phyloP scores from a whole-genome alignment of 2,888 invertebrate species.

The Leucozona laternaria region DNA sequence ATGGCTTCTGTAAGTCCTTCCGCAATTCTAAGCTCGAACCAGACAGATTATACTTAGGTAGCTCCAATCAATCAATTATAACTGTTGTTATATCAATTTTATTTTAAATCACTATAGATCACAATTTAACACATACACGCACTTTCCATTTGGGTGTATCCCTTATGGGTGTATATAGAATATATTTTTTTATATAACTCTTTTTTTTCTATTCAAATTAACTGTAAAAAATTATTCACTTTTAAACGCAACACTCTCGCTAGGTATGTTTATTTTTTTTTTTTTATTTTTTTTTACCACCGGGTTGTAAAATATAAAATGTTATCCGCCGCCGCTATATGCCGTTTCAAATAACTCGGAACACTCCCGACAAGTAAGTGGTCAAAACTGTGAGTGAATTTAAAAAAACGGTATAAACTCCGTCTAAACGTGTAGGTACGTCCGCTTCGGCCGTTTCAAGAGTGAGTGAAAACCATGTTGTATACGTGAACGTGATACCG shows the following conservation, averaged over 20 bases:
- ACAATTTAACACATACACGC: slow-evolving; percentile 25
- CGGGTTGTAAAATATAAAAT: slow-evolving; percentile 21
- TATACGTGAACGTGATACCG: slow-evolving; percentile 74
- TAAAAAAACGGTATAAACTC: slow-evolving; percentile 57
- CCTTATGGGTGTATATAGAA: neutral
- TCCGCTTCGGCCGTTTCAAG: slow-evolving; percentile 59
- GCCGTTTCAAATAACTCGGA: slow-evolving; percentile 76
- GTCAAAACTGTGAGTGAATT: slow-evolving; percentile 79
- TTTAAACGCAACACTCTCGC: slow-evolving; percentile 9
- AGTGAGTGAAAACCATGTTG: slow-evolving; percentile 66
- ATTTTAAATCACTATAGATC: slow-evolving; percentile 24
- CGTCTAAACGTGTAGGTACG: slow-evolving; percentile 69
- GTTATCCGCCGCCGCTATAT: slow-evolving; percentile 43
- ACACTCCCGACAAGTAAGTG: slow-evolving; percentile 83
- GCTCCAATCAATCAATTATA: neutral
- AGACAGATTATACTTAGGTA: neutral
- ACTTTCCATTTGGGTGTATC: slow-evolving; percentile 27
- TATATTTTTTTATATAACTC: neutral
- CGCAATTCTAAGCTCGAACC: neutral
- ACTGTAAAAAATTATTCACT: slow-evolving; percentile 14
- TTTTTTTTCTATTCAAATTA: slow-evolving; percentile 31
- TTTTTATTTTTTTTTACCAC: slow-evolving; percentile 11
- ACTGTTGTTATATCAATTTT: slow-evolving; percentile 10
- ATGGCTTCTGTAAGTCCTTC: neutral
- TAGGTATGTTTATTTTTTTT: neutral